Evolutionary conservation across 2,888 invertebrate genomes (phyloP).

Genomic region (Lasioglossum villosulum): DNA sequence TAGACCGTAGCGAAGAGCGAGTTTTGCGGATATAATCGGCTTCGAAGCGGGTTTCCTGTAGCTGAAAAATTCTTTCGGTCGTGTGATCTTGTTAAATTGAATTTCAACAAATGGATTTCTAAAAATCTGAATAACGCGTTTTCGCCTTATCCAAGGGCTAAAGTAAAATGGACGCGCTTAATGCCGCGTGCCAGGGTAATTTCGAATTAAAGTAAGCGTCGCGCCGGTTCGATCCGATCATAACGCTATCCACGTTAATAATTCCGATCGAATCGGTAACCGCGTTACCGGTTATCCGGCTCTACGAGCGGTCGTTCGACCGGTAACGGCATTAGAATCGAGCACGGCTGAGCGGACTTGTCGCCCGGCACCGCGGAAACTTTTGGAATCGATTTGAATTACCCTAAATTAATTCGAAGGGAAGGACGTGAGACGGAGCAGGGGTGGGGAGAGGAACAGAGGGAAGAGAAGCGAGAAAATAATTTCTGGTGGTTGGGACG

Average conservation of each 20-base stretch:
- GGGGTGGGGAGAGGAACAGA: not conserved
- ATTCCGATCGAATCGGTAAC: slow-evolving; percentile 7
- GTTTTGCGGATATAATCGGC: not conserved
- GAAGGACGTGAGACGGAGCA: not conserved
- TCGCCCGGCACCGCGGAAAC: slow-evolving; percentile 6
- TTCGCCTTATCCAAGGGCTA: too few species aligned
- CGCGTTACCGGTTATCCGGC: slow-evolving; percentile 7
- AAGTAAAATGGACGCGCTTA: not conserved
- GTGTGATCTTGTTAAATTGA: not conserved
- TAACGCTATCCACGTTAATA: slow-evolving; percentile 1
- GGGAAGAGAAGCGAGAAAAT: slow-evolving; percentile 2
- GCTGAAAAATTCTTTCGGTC: not conserved
- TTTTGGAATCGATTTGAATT: slow-evolving; percentile 6
- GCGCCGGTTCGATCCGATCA: not conserved
- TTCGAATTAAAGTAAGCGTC: not conserved
- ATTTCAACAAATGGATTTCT: too few species aligned
- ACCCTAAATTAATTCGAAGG: slow-evolving; percentile 9
- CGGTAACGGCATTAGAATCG: not conserved
- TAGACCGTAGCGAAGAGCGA: not conserved
- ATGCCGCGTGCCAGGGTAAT: not conserved
- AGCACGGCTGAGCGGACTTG: slow-evolving; percentile 1
- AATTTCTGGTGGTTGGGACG: not conserved
- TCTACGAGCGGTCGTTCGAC: not conserved
- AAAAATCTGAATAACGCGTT: too few species aligned
- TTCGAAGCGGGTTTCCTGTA: not conserved